phyloP scores from a whole-genome alignment of 2,113 vertebrate species.

The Gnathonemus echidnorhynchus region DNA sequence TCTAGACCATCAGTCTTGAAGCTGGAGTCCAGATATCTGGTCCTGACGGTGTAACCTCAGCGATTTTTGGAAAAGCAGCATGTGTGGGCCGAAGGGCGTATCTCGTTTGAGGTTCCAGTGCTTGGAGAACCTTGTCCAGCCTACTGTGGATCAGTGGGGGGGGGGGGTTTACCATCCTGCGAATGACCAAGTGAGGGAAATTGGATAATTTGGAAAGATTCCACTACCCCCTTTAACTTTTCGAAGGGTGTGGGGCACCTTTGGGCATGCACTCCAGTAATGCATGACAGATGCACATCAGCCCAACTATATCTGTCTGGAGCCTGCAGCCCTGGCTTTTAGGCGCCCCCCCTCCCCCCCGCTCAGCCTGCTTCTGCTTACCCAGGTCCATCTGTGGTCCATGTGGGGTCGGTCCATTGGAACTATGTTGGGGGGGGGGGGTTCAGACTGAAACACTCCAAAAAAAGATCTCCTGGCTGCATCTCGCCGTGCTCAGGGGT shows the following conservation, averaged over 20 bases:
- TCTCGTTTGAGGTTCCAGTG: conserved; percentile 44
- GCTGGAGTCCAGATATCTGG: conserved; percentile 37
- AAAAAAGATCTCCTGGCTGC: neutral
- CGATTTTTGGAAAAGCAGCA: conserved; percentile 52
- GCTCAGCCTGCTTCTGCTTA: neutral
- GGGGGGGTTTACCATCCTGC: neutral
- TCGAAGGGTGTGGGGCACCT: conserved; percentile 46
- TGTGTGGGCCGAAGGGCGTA: conserved; percentile 62
- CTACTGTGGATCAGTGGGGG: neutral
- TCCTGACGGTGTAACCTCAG: conserved; percentile 44
- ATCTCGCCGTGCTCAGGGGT: neutral
- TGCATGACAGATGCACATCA: conserved; percentile 69
- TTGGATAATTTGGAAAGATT: conserved; percentile 36
- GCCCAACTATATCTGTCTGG: conserved; percentile 36
- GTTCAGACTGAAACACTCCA: neutral
- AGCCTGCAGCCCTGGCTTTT: neutral
- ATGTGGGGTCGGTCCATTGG: neutral
- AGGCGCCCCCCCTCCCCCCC: neutral
- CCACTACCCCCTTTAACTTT: conserved; percentile 49
- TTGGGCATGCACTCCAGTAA: conserved; percentile 61
- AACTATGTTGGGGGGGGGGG: neutral
- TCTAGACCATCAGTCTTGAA: conserved; percentile 48
- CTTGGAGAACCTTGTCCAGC: neutral
- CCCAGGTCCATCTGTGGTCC: conserved; percentile 15
- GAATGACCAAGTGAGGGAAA: conserved; percentile 25